phyloP scores from a whole-genome alignment of 2,888 invertebrate species.

The Teleogryllus oceanicus region DNA sequence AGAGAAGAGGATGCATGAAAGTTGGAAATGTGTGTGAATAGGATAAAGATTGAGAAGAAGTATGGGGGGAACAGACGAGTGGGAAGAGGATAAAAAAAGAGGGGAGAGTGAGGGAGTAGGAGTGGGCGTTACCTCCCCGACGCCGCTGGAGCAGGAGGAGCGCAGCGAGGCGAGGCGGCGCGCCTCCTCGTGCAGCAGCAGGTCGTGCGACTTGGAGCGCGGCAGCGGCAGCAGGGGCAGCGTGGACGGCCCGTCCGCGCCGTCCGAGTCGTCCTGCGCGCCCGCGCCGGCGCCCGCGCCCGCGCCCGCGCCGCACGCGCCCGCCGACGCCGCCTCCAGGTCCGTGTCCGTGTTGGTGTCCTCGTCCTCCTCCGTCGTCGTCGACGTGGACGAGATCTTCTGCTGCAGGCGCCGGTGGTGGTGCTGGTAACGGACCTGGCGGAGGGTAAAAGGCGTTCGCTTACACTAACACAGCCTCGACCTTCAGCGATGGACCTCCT shows the following conservation, averaged over 20 bases:
- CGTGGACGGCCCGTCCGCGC: constrained; percentile 38
- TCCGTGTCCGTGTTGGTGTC: constrained; percentile 66
- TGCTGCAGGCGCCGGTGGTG: constrained; percentile 57
- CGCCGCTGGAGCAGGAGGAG: constrained; percentile 51
- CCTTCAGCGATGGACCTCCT: too few species aligned
- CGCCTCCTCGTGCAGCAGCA: constrained; percentile 51
- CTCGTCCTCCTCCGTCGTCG: constrained; percentile 64
- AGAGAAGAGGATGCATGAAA: too few species aligned
- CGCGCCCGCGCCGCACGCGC: constrained; percentile 47
- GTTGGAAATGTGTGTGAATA: too few species aligned
- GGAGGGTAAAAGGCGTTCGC: constrained; percentile 18
- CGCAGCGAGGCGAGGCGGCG: constrained; percentile 41
- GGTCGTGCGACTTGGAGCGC: constrained; percentile 78
- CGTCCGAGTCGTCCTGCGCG: constrained; percentile 56
- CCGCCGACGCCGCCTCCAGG: constrained; percentile 32
- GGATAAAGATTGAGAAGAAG: too few species aligned
- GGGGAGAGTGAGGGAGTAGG: too few species aligned
- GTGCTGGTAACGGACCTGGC: constrained; percentile 46
- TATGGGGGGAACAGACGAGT: too few species aligned
- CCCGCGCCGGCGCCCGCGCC: constrained; percentile 70
- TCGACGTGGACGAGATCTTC: constrained; percentile 56
- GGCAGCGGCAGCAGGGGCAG: constrained; percentile 55
- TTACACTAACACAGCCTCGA: too few species aligned
- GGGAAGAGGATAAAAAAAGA: too few species aligned
- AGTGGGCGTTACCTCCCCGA: constrained; percentile 53